Percentiles rank a stretch among this genome's conserved stretches.
Evolutionary conservation across 2,797 vertebrate species (phyloP).

Genomic region (Thunnus albacares): DNA sequence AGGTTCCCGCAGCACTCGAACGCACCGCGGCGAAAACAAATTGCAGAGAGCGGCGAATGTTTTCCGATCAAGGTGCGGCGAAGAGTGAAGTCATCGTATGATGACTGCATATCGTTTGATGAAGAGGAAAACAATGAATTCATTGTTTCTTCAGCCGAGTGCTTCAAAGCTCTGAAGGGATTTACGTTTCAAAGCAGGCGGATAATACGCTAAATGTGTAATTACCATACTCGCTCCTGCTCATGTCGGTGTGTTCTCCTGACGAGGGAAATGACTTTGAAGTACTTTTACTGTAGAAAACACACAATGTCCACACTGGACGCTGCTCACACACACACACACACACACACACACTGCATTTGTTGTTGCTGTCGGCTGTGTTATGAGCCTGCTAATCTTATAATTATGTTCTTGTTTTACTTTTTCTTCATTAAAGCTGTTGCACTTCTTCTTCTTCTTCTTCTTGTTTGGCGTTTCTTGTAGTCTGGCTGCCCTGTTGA

Average conservation of each 20-base stretch:
- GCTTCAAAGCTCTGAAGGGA: neutral
- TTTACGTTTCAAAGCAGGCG: neutral
- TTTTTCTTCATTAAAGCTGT: too few species aligned
- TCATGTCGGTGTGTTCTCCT: neutral
- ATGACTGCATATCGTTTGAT: neutral
- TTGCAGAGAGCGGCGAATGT: neutral
- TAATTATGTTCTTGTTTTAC: neutral
- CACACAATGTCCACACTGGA: too few species aligned
- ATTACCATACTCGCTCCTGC: neutral
- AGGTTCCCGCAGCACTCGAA: too few species aligned
- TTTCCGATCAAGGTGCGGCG: neutral
- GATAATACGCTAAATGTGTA: neutral
- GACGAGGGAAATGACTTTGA: neutral
- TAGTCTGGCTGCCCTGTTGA: neutral
- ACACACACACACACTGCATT: neutral
- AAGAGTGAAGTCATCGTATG: neutral
- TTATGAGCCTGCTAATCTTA: neutral
- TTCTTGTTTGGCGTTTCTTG: neutral
- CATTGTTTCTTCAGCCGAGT: too few species aligned
- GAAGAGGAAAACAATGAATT: too few species aligned
- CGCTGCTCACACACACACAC: too few species aligned
- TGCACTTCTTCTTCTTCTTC: neutral
- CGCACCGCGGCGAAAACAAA: neutral
- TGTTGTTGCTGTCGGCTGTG: neutral
- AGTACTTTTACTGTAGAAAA: too few species aligned